A percentile compares a stretch with the other conserved stretches of the same genome.
These are phyloP conservation scores for Eudasyphora cyanicolor DNA, from an alignment of 2,888 invertebrate genomes.

Conservation along the genomic window DNA sequence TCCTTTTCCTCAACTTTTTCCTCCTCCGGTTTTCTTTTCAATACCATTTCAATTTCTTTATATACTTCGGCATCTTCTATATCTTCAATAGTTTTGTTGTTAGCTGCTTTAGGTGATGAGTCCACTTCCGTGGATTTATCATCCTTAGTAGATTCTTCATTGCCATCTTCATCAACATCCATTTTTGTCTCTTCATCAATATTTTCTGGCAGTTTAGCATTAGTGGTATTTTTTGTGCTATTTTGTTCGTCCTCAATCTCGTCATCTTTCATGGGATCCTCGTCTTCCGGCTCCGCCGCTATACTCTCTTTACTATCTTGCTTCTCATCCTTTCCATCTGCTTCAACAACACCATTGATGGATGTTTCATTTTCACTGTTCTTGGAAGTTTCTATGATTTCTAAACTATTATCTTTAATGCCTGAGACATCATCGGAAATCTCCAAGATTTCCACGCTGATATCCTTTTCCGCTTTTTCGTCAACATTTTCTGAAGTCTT, in stretches of 20 bases:
- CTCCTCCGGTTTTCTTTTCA: background rate
- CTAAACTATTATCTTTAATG: background rate
- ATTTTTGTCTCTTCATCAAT: conserved; percentile 24
- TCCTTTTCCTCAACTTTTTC: background rate
- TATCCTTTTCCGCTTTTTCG: background rate
- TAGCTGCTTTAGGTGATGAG: background rate
- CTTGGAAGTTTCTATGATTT: background rate
- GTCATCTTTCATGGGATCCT: background rate
- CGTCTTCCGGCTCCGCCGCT: background rate
- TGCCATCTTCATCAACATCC: background rate
- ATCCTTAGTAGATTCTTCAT: background rate
- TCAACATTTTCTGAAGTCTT: conserved; percentile 26
- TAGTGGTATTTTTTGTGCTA: background rate
- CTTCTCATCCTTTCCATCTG: background rate
- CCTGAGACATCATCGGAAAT: background rate
- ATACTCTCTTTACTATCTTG: background rate
- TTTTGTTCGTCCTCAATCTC: background rate
- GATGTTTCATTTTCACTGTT: background rate
- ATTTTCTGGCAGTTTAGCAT: background rate
- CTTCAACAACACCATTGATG: background rate
- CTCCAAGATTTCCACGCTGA: background rate
- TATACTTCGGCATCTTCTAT: conserved; percentile 57
- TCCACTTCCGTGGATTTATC: background rate
- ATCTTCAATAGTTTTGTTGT: conserved; percentile 25
- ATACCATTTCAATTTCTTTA: conserved; percentile 58